Conservation (phyloP, 2,888 invertebrate genomes). For the Lepas anatifera region DNA sequence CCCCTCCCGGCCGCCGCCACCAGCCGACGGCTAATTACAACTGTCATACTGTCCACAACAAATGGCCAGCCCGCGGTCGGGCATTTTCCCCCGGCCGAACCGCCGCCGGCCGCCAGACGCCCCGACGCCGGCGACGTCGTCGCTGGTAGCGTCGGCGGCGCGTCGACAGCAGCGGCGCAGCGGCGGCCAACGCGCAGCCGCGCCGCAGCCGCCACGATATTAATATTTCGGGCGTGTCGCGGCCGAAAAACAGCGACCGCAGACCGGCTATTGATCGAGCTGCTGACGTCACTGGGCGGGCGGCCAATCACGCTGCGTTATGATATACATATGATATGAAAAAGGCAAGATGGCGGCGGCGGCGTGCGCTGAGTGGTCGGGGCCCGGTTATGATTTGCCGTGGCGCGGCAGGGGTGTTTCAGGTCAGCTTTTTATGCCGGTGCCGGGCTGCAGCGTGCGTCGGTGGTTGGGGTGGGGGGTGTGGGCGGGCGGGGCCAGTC, state of each 20-base stretch:
- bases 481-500: background rate
- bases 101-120: background rate
- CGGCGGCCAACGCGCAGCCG: background rate
- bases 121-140: background rate
- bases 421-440: no score
- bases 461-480: background rate
- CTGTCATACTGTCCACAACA: slow-evolving; percentile 12
- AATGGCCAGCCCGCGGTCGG: background rate
- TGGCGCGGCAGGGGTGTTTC: background rate
- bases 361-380: background rate
- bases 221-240: slow-evolving; percentile 12
- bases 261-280: slow-evolving; percentile 2
- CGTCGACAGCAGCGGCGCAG: background rate
- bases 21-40: slow-evolving; percentile 1
- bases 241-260: background rate
- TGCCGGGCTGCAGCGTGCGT: no score
- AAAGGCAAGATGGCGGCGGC: slow-evolving; percentile 8
- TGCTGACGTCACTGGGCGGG: background rate
- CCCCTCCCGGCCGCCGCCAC: background rate
- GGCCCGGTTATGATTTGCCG: slow-evolving; percentile 1
- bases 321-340: slow-evolving; percentile 11
- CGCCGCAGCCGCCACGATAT: background rate
- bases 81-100: background rate
- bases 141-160: background rate
- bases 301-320: background rate